Percentiles rank a stretch among this genome's conserved stretches.
Evolutionary conservation across 2,797 vertebrate species (phyloP).

Genomic region (Neoniphon sammara): DNA sequence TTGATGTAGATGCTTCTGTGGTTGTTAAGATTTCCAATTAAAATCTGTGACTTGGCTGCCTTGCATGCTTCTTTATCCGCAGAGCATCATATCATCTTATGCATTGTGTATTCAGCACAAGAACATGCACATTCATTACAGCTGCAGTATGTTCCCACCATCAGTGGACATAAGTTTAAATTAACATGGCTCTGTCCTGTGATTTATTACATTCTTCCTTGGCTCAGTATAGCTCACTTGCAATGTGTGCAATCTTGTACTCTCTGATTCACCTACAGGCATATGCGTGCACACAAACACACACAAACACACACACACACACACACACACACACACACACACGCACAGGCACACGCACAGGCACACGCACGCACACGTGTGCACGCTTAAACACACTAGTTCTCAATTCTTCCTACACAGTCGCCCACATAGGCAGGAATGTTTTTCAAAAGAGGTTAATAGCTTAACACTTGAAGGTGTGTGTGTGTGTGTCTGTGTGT

Average conservation of each 20-base stretch:
- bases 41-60: background rate
- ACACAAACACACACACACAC: background rate
- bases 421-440: background rate
- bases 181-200: conserved; percentile 43
- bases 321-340: background rate
- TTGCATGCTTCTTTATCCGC: conserved; percentile 4
- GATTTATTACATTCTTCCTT: conserved; percentile 50
- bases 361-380: background rate
- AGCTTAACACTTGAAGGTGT: background rate
- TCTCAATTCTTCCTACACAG: background rate
- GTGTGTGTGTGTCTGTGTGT: conserved; percentile 4
- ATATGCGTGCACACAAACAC: conserved; percentile 4
- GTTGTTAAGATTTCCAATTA: background rate
- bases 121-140: conserved; percentile 46
- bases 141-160: conserved; percentile 27
- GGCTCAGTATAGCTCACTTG: conserved; percentile 34
- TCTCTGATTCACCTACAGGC: background rate
- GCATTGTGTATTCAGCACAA: conserved; percentile 48
- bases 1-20: background rate
- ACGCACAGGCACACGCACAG: background rate
- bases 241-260: conserved; percentile 3
- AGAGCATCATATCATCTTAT: conserved; percentile 6
- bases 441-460: background rate
- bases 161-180: conserved; percentile 46
- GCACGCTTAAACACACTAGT: background rate